A percentile compares a stretch with the other conserved stretches of the same genome.
These are phyloP conservation scores for Drosophila leonis DNA, from an alignment of 2,888 invertebrate species.

Conservation along the genomic window DNA sequence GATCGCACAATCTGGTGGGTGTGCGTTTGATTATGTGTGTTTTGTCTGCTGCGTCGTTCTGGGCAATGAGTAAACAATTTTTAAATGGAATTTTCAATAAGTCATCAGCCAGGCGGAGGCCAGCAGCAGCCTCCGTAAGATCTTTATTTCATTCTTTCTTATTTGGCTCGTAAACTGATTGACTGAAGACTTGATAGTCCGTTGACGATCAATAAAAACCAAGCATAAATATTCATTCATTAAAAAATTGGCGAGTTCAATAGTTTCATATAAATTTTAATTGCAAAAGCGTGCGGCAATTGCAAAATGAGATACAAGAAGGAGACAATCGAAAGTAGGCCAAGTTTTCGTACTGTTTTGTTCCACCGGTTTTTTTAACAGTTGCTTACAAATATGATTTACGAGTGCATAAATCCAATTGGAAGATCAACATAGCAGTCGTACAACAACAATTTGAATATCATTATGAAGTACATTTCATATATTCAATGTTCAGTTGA, in stretches of 20 bases:
- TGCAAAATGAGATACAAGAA: slow-evolving; percentile 25
- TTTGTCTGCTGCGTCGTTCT: slow-evolving; percentile 62
- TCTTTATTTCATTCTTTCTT: slow-evolving; percentile 20
- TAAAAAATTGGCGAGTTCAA: slow-evolving; percentile 69
- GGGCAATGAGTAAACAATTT: slow-evolving; percentile 80
- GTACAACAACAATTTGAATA: slow-evolving; percentile 13
- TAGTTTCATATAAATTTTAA: slow-evolving; percentile 81
- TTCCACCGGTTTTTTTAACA: slow-evolving; percentile 5
- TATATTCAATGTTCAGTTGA: slow-evolving; percentile 21
- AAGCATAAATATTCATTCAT: slow-evolving; percentile 66
- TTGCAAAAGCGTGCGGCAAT: slow-evolving; percentile 78
- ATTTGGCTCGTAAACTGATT: slow-evolving; percentile 45
- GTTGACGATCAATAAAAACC: slow-evolving; percentile 39
- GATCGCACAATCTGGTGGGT: slow-evolving; percentile 58
- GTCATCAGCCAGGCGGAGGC: slow-evolving; percentile 67
- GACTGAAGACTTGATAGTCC: slow-evolving; percentile 47
- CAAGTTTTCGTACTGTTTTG: slow-evolving; percentile 39
- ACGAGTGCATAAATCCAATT: slow-evolving; percentile 38
- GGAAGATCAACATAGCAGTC: slow-evolving; percentile 28
- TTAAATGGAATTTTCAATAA: slow-evolving; percentile 81
- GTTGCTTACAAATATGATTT: slow-evolving; percentile 57
- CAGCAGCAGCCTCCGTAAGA: slow-evolving; percentile 25
- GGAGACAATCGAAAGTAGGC: slow-evolving; percentile 57
- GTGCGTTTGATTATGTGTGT: slow-evolving; percentile 16
- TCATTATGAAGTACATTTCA: slow-evolving; percentile 6